Base-by-base conservation (phyloP, 2,113 vertebrate species). In the Oncorhynchus kisutch region DNA sequence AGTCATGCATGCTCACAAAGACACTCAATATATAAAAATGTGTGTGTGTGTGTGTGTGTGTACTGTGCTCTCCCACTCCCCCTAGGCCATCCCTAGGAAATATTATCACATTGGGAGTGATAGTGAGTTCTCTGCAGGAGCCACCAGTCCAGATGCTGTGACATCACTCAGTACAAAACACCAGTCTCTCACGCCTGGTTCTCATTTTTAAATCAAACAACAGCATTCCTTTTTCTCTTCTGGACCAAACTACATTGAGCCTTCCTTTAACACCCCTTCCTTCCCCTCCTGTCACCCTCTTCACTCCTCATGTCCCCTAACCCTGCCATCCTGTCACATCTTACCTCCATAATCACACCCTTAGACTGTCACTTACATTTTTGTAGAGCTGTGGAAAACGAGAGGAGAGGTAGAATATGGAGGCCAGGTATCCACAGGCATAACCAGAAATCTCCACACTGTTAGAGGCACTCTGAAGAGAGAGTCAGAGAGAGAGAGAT, bases 341-440 rank as follows among this genome's bases (percentile, higher is more conserved):
- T 57, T 20, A 5, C 54, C 29, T 31, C 5, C 34, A 18, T 22
- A 20, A 16, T 16, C 16, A 7, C 39, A 11, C 9, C 8, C 39
- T 11, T n/a, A 31, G 1, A 16, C 34, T 34, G 69, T 67, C 57
- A 87, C 92, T 90, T 87, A 91, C 72, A 9, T 95, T 95, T 93
- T 94, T 91, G 74, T 89, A 84, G 31, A 94, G 90, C 86, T 93
- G 92, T 14, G 91, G 91, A 81, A 95, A 91, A 70, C 87, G 84
- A 27, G 92, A 94, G 74, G 89, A 84, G 83, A 95, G 89, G 85
- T 92, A 94, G 86, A 95, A 93, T 45, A 90, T 48, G 1, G 90
- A 93, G 57, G 90, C 92, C 29, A 90, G 11, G 72, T 83, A 94
- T 77, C 89, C 94, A 85, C 93, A 94, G 85, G 92, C 60, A 70